A percentile compares a stretch with the other conserved stretches of the same genome.
These are phyloP conservation scores for Botia almorhae DNA, from an alignment of 2,797 vertebrate species.

Conservation along the genomic window DNA sequence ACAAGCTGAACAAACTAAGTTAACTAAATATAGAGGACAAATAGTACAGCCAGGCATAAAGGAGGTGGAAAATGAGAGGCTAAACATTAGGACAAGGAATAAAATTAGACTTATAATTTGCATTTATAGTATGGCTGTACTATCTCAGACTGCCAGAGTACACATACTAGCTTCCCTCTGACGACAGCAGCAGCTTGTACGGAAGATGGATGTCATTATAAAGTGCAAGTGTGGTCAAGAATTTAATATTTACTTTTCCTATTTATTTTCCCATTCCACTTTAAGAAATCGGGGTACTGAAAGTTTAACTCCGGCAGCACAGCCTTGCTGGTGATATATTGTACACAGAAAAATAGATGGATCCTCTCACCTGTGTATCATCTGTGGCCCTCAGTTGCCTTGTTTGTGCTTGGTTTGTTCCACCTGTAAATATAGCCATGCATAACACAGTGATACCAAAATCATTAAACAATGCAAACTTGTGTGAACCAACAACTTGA, in stretches of 20 bases:
- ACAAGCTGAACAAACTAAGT: constrained; percentile 42
- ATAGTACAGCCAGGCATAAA: constrained; percentile 47
- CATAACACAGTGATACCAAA: constrained; percentile 22
- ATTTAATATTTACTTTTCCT: constrained; percentile 35
- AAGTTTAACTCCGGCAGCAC: too few relatives aligned
- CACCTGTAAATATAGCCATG: constrained; percentile 46
- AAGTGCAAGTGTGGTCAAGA: neutral
- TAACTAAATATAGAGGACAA: constrained; percentile 52
- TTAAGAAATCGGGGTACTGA: too few relatives aligned
- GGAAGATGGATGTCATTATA: neutral
- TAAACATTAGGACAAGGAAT: constrained; percentile 42
- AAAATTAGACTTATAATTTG: constrained; percentile 53
- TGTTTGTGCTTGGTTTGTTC: constrained; percentile 23
- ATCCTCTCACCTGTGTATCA: constrained; percentile 45
- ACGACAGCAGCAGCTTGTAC: constrained; percentile 20
- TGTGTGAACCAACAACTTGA: neutral
- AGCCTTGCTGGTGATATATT: neutral
- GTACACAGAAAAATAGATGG: neutral
- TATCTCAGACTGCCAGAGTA: constrained; percentile 38
- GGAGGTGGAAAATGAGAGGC: constrained; percentile 50
- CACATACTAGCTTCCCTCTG: constrained; percentile 25
- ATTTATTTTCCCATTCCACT: constrained; percentile 15
- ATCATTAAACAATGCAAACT: constrained; percentile 14
- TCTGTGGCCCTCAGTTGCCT: constrained; percentile 16
- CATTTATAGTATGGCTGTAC: constrained; percentile 46